Conservation (phyloP, 2,888 invertebrate species). For the Holacanthella duospinosa region DNA sequence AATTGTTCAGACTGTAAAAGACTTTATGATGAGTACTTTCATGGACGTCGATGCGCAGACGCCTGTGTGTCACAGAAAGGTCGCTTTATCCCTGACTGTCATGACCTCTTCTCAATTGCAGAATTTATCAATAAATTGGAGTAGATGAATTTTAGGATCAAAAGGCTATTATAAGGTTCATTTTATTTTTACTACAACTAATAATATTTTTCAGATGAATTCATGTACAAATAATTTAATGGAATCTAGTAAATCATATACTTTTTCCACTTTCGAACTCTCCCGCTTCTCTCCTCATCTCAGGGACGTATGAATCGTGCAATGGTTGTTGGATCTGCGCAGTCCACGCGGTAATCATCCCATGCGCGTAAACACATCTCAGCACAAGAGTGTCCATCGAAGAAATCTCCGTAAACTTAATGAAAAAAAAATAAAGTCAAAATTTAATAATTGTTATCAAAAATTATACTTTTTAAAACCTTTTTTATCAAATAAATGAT, state of each 20-base stretch:
- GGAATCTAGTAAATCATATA: not conserved
- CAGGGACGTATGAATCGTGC: slow-evolving; percentile 54
- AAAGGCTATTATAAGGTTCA: not conserved
- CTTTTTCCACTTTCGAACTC: not conserved
- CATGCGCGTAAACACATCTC: slow-evolving; percentile 72
- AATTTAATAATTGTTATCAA: no score
- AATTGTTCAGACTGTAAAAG: slow-evolving; percentile 47
- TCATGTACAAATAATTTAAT: not conserved
- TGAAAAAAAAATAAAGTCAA: not conserved
- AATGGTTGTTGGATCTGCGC: slow-evolving; percentile 69
- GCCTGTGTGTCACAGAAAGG: slow-evolving; percentile 41
- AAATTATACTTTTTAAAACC: no score
- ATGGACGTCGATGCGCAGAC: slow-evolving; percentile 45
- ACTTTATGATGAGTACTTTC: slow-evolving; percentile 47
- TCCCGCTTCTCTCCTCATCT: not conserved
- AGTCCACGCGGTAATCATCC: slow-evolving; percentile 66
- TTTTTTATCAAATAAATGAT: no score
- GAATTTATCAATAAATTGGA: slow-evolving; percentile 41
- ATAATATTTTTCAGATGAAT: no score
- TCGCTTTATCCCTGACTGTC: slow-evolving; percentile 44
- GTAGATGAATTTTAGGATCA: slow-evolving; percentile 8
- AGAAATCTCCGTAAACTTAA: slow-evolving; percentile 67
- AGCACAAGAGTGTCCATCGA: slow-evolving; percentile 74
- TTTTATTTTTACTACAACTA: no score
- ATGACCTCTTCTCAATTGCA: slow-evolving; percentile 45